Base-by-base conservation (phyloP, 2,113 vertebrate species). In the Sceloporus tristichus region DNA sequence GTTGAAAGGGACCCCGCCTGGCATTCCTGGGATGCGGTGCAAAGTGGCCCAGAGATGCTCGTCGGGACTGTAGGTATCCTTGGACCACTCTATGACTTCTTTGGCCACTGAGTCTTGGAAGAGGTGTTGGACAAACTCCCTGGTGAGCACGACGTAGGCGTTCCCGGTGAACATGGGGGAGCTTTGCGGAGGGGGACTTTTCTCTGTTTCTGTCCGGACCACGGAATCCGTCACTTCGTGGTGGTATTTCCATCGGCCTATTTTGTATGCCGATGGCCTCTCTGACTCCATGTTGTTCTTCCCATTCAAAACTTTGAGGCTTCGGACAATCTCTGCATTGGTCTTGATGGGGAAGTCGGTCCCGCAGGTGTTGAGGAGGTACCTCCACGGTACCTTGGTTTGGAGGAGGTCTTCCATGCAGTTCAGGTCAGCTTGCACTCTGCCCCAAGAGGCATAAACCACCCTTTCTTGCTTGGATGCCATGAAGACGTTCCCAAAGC, bases 281-380 rank as follows among this genome's bases (percentile, higher is more conserved):
- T 98, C 98, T 0, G 98, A 97, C 94, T 99, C 98, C 97, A 99
- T 84, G 82, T 91, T 99, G 91, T 99, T 99, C 71, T 19, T 97
- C 4, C 98, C 98, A 0, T 95, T 97, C 9, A 99, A 93, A 48
- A 90, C 0, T 86, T 97, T 98, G 29, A 99, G 95, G 40, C 91
- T 66, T 1, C 54, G 95, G 8, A 99, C 96, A 0, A 98, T 98
- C 92, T 99, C 98, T 0, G 94, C 88, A 0, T 99, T 99, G 83
- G 98, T 99, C 95, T 99, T 99, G 86, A 99, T 97, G 42, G 98
- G 98, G 87, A 99, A 99, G 87, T 99, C 98, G 0, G 97, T 94
- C 87, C 98, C 98, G 0, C 98, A 99, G 0, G 98, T 98, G 89
- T 99, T 99, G 0, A 99, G 95, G 59, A 99, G 13, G 88, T 99